A percentile compares a stretch with the other conserved stretches of the same genome.
phyloP scores from a whole-genome alignment of 2,797 vertebrate species.

The Calcarius lapponicus region DNA sequence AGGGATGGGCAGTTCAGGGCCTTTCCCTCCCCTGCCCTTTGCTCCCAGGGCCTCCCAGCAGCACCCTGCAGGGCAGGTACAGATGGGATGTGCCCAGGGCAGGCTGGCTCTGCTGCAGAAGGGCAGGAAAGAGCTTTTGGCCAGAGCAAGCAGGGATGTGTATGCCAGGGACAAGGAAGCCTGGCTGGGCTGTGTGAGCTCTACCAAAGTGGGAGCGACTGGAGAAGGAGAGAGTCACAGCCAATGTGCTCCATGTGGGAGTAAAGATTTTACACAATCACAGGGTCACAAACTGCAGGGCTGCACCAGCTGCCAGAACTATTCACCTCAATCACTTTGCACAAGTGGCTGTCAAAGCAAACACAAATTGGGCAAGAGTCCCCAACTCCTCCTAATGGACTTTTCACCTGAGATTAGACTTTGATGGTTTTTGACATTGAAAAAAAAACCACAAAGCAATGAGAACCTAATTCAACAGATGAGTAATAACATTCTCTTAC shows the following conservation, averaged over 20 bases:
- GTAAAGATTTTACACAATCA: not conserved
- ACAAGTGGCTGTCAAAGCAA: not conserved
- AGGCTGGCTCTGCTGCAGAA: not conserved
- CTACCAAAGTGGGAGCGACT: not conserved
- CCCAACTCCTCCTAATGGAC: not conserved
- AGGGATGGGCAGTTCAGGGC: not conserved
- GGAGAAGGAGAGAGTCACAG: not conserved
- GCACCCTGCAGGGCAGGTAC: not conserved
- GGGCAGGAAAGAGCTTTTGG: not conserved
- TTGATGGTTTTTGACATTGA: no score
- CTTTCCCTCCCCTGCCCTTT: not conserved
- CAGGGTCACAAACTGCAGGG: not conserved
- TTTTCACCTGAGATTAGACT: no score
- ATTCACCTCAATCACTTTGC: fast-evolving
- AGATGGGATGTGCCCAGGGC: not conserved
- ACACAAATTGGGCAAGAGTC: not conserved
- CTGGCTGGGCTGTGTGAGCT: not conserved
- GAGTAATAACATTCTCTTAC: not conserved
- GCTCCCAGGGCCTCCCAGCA: not conserved
- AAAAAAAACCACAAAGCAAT: no score
- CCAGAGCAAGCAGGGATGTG: not conserved
- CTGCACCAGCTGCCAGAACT: not conserved
- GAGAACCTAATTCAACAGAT: not conserved
- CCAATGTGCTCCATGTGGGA: not conserved
- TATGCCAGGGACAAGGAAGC: not conserved